Evolutionary conservation across 2,888 invertebrate species (phyloP).

Genomic region (Sceliomorpha sp.): DNA sequence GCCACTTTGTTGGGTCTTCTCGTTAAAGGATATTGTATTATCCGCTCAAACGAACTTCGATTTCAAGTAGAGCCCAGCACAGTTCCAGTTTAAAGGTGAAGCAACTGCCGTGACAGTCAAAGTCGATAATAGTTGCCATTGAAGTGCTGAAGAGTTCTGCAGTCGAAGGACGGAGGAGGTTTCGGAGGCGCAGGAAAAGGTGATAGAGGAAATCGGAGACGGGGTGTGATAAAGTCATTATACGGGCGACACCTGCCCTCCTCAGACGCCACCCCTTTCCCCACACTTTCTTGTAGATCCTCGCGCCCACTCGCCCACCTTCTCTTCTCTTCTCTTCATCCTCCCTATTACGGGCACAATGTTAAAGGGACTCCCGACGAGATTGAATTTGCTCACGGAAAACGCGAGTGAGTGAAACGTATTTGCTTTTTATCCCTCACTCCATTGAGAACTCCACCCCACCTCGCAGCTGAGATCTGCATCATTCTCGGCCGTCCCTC

Average conservation of each 20-base stretch:
- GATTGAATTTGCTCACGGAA: slow-evolving; percentile 80
- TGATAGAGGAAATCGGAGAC: slow-evolving; percentile 35
- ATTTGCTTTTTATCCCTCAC: slow-evolving; percentile 79
- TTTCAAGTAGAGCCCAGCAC: slow-evolving; percentile 55
- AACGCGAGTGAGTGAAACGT: slow-evolving; percentile 79
- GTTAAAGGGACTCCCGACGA: slow-evolving; percentile 78
- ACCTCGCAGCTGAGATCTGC: slow-evolving; percentile 49
- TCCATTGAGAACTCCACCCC: slow-evolving; percentile 71
- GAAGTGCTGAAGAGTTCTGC: no score
- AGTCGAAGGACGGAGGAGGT: no score
- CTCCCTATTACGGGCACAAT: slow-evolving; percentile 78
- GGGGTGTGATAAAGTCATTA: slow-evolving; percentile 76
- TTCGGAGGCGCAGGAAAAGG: slow-evolving; percentile 31
- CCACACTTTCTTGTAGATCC: slow-evolving; percentile 30
- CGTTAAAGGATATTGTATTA: slow-evolving; percentile 70
- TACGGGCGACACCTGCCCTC: slow-evolving; percentile 74
- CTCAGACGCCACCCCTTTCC: slow-evolving; percentile 51
- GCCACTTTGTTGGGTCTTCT: slow-evolving; percentile 65
- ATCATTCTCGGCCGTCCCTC: slow-evolving; percentile 51
- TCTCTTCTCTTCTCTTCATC: slow-evolving; percentile 74
- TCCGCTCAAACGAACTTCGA: slow-evolving; percentile 69
- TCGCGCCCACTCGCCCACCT: slow-evolving; percentile 57
- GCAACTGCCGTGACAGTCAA: slow-evolving; percentile 66
- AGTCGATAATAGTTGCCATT: slow-evolving; percentile 72
- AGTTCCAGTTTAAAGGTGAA: slow-evolving; percentile 70